A percentile compares a stretch with the other conserved stretches of the same genome.
Conservation (phyloP, 1,140 invertebrate genomes). For the Ericerus pela region DNA sequence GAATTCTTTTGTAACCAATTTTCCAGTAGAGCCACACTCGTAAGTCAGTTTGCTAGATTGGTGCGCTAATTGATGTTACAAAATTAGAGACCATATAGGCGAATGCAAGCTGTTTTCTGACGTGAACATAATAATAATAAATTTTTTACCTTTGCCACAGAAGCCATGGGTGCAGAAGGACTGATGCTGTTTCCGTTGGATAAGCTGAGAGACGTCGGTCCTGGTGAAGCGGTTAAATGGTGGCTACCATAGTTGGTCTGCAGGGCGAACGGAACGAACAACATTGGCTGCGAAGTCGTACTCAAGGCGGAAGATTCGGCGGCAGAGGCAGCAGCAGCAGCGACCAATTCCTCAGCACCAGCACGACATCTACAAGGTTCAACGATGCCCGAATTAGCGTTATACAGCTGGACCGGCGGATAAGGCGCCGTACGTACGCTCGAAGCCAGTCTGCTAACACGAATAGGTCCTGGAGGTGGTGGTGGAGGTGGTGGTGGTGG, state of each 20-base stretch:
- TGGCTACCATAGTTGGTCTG: constrained; percentile 26
- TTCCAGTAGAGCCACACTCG: too few species aligned
- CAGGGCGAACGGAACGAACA: constrained; percentile 37
- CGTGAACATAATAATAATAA: too few species aligned
- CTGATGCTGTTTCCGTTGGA: constrained; percentile 32
- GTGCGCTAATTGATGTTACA: too few species aligned
- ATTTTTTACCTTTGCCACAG: constrained; percentile 4
- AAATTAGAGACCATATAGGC: too few species aligned
- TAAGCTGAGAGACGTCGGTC: not conserved
- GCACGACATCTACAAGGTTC: constrained; percentile 8
- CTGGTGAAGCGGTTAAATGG: constrained; percentile 29
- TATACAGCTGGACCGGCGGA: constrained; percentile 12
- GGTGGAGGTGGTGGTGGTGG: too few species aligned
- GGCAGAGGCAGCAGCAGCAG: constrained; percentile 24
- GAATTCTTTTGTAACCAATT: too few species aligned
- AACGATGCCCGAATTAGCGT: not conserved
- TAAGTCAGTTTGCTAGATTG: too few species aligned
- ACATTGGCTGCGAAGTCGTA: constrained; percentile 34
- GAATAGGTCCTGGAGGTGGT: constrained; percentile 17
- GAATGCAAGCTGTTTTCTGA: too few species aligned
- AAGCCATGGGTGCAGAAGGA: constrained; percentile 23
- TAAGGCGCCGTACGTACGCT: constrained; percentile 19
- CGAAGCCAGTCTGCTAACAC: constrained; percentile 18
- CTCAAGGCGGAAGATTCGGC: constrained; percentile 24
- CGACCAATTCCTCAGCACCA: constrained; percentile 1